phyloP scores from a whole-genome alignment of 2,113 vertebrate species.

The Pangasianodon gigas region DNA sequence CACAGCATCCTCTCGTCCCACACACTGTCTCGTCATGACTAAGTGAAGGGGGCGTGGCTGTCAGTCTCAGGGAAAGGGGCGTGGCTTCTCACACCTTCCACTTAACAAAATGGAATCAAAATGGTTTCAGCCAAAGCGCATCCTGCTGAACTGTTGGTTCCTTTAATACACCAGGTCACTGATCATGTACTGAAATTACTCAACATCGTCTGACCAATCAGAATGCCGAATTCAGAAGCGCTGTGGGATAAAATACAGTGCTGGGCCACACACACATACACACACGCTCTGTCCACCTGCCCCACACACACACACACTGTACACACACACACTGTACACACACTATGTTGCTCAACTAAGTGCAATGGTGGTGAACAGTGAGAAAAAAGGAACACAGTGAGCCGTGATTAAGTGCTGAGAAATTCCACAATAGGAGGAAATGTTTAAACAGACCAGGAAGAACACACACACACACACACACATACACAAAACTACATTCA shows the following conservation, averaged over 20 bases:
- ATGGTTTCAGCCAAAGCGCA: background rate
- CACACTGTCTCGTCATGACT: background rate
- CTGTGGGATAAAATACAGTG: background rate
- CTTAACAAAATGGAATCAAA: background rate
- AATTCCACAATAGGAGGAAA: conserved; percentile 7
- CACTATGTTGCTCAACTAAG: background rate
- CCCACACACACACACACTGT: background rate
- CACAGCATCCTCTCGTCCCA: background rate
- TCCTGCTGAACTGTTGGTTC: background rate
- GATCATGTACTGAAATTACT: background rate
- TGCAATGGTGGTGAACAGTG: background rate
- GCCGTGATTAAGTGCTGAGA: background rate
- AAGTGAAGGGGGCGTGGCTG: background rate
- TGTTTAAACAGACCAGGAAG: background rate
- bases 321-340: background rate
- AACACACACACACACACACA: background rate
- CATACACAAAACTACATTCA: background rate
- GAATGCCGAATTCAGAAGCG: background rate
- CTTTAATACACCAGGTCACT: background rate
- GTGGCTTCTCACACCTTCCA: background rate
- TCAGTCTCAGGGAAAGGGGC: background rate
- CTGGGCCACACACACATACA: background rate
- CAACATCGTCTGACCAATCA: no score
- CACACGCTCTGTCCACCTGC: background rate
- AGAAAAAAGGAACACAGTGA: background rate